Percentiles rank a stretch among this genome's conserved stretches.
Conservation (phyloP, 23 tunicate species). For the Ciona savignyi region DNA sequence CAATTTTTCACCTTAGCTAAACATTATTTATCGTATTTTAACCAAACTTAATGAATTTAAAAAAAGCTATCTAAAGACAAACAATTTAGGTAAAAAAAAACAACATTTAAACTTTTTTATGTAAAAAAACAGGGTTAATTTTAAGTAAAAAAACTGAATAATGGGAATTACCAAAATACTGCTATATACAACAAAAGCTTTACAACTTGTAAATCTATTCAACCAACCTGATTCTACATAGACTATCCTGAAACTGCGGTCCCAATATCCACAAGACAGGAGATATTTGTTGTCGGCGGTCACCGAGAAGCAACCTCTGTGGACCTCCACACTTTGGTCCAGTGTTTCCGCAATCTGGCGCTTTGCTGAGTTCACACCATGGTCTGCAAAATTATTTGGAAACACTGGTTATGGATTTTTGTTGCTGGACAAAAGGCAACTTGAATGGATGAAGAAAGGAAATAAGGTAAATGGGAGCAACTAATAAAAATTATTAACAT, state of each 20-base stretch:
- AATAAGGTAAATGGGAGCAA: not conserved
- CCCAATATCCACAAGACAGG: slow-evolving; percentile 94
- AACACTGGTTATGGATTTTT: too few species aligned
- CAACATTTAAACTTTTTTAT: too few species aligned
- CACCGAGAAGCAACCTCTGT: slow-evolving; percentile 58
- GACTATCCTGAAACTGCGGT: slow-evolving; percentile 78
- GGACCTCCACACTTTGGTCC: slow-evolving; percentile 82
- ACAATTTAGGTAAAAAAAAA: too few species aligned
- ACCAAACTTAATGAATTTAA: too few species aligned
- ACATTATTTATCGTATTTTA: too few species aligned
- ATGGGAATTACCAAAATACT: not conserved
- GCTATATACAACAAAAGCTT: not conserved
- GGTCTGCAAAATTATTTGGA: slow-evolving; percentile 19
- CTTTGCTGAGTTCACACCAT: slow-evolving; percentile 23
- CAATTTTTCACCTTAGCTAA: too few species aligned
- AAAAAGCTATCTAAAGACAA: too few species aligned
- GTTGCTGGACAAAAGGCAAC: too few species aligned
- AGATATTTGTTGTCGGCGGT: slow-evolving; percentile 92
- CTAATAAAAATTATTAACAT: not conserved
- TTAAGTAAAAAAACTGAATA: not conserved
- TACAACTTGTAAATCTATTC: not conserved
- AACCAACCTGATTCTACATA: slow-evolving; percentile 43
- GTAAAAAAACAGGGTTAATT: not conserved
- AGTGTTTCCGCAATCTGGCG: slow-evolving; percentile 89
- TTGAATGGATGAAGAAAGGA: too few species aligned